A percentile compares a stretch with the other conserved stretches of the same genome.
Evolutionary conservation across 2,113 vertebrate species (phyloP).

Genomic region (Actenoides hombroni): DNA sequence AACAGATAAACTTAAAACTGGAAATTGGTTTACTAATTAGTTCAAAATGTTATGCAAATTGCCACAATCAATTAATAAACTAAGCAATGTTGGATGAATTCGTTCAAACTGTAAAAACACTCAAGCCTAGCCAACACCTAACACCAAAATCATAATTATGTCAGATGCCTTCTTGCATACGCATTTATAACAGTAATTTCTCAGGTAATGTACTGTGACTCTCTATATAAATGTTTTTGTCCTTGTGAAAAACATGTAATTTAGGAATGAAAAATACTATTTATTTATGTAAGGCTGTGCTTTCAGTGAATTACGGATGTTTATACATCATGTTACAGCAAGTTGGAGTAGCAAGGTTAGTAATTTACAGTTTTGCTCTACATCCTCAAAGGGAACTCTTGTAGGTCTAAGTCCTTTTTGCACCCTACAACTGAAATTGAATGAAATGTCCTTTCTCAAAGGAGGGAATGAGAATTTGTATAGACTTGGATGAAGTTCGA

Average conservation of each 20-base stretch:
- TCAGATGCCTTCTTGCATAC: neutral
- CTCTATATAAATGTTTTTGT: neutral
- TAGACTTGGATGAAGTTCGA: accelerated
- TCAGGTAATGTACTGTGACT: neutral
- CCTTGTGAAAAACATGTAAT: neutral
- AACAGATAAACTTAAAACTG: neutral
- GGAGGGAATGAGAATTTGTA: neutral
- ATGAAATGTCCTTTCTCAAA: neutral
- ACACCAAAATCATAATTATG: neutral
- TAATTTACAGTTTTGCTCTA: neutral
- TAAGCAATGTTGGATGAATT: neutral
- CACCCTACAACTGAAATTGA: neutral
- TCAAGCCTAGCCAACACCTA: neutral
- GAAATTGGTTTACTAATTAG: neutral
- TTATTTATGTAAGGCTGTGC: neutral
- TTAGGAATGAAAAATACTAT: neutral
- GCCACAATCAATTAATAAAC: neutral
- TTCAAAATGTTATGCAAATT: neutral
- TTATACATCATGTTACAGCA: neutral
- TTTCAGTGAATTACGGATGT: neutral
- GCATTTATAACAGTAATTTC: neutral
- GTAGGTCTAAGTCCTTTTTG: neutral
- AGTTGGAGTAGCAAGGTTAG: neutral
- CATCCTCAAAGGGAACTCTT: neutral
- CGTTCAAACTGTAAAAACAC: neutral